These are phyloP conservation scores for Bos indicus DNA, from an alignment of 2,113 vertebrate genomes.

Conservation along the genomic window DNA sequence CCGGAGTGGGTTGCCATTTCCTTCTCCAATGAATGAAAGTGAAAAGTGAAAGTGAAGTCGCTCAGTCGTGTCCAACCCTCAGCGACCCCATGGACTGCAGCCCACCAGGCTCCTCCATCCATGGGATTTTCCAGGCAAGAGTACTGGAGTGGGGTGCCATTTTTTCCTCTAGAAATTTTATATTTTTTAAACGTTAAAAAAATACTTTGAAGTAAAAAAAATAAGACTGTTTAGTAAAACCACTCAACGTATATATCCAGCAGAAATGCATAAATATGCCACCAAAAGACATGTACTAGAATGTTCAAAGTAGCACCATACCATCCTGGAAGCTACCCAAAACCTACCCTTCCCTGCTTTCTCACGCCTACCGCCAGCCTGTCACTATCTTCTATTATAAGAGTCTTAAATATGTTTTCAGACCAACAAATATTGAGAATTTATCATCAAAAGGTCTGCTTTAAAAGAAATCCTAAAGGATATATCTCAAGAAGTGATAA, in stretches of 20 bases:
- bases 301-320: neutral
- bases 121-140: no score
- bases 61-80: no score
- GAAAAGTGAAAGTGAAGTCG: no score
- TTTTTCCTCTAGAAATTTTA: neutral
- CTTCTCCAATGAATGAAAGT: no score
- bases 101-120: no score
- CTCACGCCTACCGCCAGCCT: neutral
- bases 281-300: neutral
- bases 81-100: no score
- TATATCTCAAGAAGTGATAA: neutral
- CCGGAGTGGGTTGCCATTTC: no score
- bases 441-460: neutral
- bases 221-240: neutral
- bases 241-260: neutral
- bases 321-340: neutral
- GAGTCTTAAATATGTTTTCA: neutral
- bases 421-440: neutral
- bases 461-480: neutral
- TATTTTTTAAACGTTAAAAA: neutral
- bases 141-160: neutral
- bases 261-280: neutral
- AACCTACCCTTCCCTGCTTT: neutral
- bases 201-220: neutral
- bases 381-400: neutral